Base-by-base conservation (phyloP, 2,113 vertebrate species). In the Tetraodon nigroviridis region DNA sequence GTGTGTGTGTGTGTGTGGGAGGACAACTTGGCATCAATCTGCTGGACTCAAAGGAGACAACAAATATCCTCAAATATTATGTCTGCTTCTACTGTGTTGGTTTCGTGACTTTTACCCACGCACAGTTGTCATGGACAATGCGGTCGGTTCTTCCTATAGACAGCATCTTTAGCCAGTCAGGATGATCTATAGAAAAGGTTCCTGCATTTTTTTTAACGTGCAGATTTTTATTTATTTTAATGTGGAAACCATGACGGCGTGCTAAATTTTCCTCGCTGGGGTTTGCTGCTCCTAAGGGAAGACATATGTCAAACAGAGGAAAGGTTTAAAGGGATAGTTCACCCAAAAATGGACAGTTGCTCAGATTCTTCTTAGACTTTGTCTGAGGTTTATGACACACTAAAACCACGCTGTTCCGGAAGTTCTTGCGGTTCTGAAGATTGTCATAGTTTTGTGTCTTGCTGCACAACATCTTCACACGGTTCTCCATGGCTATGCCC, bases 1-100 rank as follows among this genome's bases (percentile, higher is more conserved):
- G 24, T 24, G 24, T 24, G 24, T 27, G 24, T 37, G 71, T 58
- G 61, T 52, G 58, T 52, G 61, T 67, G 72, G 74, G 81, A 84
- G 73, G 70, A 69, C 22, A 54, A 70, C 50, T 67, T 76, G 75
- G 69, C 61, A 3, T 51, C 47, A 4, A 22, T 61, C 67, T 55
- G 8, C 22, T 50, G 44, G 50, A 32, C 56, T 78, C 46, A 64
- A 69, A 67, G 17, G 22, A 75, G 46, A 58, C 55, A 60, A 67
- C 64, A 29, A 70, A 76, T 73, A 65, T 80, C 51, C n/a, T 4
- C 65, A 67, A 71, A 79, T 77, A 67, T 64, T 61, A 51, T 60
- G 32, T 56, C 45, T 41, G 56, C 20, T 45, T 75, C 12, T 16
- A 58, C 48, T 16, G 55, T 67, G 56, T 61, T 69, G 21, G 63